These are phyloP conservation scores for Epizoanthus ramosus DNA, from an alignment of 92 coral and sea anemone genomes.

Conservation along the genomic window DNA sequence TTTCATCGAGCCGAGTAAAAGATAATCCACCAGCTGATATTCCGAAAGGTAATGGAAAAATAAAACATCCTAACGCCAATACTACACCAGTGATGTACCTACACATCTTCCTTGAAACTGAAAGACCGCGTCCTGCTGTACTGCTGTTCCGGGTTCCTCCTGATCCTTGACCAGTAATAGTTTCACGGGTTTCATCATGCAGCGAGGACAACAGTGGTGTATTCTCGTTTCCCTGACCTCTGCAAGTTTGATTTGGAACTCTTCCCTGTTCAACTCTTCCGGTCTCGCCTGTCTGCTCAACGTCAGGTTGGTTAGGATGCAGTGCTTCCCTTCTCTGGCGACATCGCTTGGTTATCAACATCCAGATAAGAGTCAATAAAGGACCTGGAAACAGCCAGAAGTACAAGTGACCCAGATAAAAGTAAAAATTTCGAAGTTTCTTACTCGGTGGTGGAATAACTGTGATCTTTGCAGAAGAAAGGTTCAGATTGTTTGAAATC, in stretches of 20 bases:
- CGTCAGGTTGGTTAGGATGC: too few species aligned
- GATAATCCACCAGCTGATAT: too few species aligned
- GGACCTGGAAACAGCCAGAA: conserved; percentile 1
- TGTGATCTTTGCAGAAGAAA: neutral
- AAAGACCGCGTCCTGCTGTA: neutral
- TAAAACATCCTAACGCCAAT: neutral
- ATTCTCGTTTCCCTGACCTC: neutral
- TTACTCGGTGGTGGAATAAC: neutral
- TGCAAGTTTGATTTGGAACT: neutral
- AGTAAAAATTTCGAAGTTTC: neutral
- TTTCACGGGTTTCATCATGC: too few species aligned
- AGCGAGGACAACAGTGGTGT: too few species aligned
- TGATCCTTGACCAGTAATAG: too few species aligned
- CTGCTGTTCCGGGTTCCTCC: too few species aligned
- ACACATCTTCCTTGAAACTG: too few species aligned
- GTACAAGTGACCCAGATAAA: neutral
- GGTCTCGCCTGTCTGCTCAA: too few species aligned
- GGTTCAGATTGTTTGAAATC: neutral
- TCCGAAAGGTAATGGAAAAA: conserved; percentile 38
- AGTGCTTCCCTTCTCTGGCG: too few species aligned
- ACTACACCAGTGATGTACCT: neutral
- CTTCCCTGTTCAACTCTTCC: too few species aligned
- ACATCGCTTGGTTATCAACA: neutral
- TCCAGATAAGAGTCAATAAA: neutral
- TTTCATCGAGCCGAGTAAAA: conserved; percentile 48